Conservation (phyloP, 2,797 vertebrate species). For the Sebastes wilsoni region DNA sequence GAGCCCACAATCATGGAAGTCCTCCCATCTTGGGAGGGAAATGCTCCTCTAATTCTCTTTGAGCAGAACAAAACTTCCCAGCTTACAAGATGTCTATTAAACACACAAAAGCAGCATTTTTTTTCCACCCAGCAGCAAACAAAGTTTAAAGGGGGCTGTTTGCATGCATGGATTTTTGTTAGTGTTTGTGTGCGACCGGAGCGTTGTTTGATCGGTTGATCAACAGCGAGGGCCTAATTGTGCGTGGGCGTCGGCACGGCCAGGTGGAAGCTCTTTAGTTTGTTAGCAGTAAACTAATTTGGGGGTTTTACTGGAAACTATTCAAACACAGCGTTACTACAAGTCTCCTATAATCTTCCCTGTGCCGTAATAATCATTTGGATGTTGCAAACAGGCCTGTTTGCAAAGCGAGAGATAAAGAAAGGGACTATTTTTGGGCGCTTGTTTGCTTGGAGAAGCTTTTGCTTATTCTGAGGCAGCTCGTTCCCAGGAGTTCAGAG, state of each 20-base stretch:
- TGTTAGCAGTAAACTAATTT: conserved; percentile 75
- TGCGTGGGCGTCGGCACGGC: conserved; percentile 26
- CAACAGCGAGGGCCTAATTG: conserved; percentile 39
- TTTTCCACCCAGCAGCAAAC: conserved; percentile 36
- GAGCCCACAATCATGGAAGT: conserved; percentile 55
- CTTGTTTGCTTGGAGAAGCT: conserved; percentile 83
- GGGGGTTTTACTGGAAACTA: conserved; percentile 60
- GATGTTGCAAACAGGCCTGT: conserved; percentile 73
- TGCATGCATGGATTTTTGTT: conserved; percentile 20
- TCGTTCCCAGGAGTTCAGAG: conserved; percentile 82
- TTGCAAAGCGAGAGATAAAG: conserved; percentile 75
- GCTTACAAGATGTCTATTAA: conserved; percentile 51
- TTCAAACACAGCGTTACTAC: conserved; percentile 69
- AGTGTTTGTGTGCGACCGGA: conserved; percentile 19
- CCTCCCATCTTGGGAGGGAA: conserved; percentile 50
- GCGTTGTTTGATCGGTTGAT: conserved; percentile 48
- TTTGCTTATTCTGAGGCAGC: conserved; percentile 79
- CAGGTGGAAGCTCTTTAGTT: conserved; percentile 76
- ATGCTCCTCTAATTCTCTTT: conserved; percentile 60
- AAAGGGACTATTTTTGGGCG: conserved; percentile 81
- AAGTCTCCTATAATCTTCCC: conserved; percentile 64
- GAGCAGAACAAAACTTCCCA: conserved; percentile 47
- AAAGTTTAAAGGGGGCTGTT: conserved; percentile 31
- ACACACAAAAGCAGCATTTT: conserved; percentile 42
- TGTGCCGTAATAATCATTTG: conserved; percentile 77